phyloP scores from a whole-genome alignment of 2,113 vertebrate genomes.

The Scolopax mira region DNA sequence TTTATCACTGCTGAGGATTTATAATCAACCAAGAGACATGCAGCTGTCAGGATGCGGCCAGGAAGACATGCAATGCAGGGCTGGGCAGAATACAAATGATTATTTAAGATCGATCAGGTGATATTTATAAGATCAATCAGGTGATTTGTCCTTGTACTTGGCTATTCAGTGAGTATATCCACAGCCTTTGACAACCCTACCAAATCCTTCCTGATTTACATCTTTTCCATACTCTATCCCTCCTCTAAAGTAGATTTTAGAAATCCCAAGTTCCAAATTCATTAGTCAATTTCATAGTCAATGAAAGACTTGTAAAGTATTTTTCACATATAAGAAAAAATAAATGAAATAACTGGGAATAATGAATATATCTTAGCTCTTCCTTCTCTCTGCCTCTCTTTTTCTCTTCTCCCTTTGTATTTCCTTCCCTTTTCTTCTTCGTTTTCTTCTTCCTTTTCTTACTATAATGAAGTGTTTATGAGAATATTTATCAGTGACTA shows the following conservation, averaged over 20 bases:
- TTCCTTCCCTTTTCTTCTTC: not conserved
- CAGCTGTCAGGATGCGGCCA: slow-evolving; percentile 14
- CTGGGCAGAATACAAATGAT: slow-evolving; percentile 37
- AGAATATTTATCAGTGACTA: no score
- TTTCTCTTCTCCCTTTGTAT: fast-evolving
- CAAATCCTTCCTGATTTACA: not conserved
- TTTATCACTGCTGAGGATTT: not conserved
- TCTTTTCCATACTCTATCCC: not conserved
- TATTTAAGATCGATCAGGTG: not conserved
- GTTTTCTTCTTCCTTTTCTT: not conserved
- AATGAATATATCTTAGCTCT: not conserved
- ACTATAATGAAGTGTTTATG: no score
- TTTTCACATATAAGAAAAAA: not conserved
- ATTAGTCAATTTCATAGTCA: not conserved
- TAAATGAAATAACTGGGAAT: not conserved
- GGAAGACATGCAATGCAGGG: not conserved
- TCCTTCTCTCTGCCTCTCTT: not conserved
- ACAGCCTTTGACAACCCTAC: not conserved
- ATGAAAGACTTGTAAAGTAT: not conserved
- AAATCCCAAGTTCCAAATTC: fast-evolving
- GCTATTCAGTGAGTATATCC: not conserved
- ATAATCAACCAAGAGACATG: slow-evolving; percentile 27
- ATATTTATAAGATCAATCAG: slow-evolving; percentile 30
- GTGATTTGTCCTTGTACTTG: slow-evolving; percentile 12
- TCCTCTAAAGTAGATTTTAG: not conserved